Evolutionary conservation across 2,113 vertebrate species (phyloP), one percentile per base, ranked within the genome.

Genomic region (Menidia beryllina): DNA sequence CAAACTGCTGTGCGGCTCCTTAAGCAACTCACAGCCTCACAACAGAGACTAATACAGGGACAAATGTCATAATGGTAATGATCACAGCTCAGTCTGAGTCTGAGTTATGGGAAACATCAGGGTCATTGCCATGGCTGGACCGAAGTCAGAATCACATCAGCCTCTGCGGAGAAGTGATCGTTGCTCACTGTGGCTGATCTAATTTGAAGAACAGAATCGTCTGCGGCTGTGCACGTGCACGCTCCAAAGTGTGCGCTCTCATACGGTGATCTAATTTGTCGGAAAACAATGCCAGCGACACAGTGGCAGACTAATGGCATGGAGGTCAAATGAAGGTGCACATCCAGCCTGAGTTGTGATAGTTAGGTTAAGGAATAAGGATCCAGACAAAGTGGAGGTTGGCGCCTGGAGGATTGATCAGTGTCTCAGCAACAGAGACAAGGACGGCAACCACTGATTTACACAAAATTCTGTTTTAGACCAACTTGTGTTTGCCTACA

Each of bases 391-490:
- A 54, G 75, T 12, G 1, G 38, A 72, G 55, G 30, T 55, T 87
- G 91, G 87, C 83, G 83, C 88, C 88, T 59, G 55, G 13, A 68
- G 38, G 77, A 91, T 86, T 87, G 88, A 91, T 88, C 83, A 60
- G 39, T 21, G 71, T 88, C 72, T 86, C 57, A 19, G 27, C 68
- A 38, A 41, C 73, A 67, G 39, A 51, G 65, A 63, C 77, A 90
- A 77, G 77, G 81, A 81, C 69, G 73, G 67, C 49, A 49, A 52
- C 43, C n/a, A 21, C 3, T 45, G 49, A 26, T 36, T 61, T 39
- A 59, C 20, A 57, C 58, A 21, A 4, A 53, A 61, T 15, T 45
- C 45, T 9, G 17, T 50, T 39, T 64, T 45, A 38, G n/a, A 63
- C 21, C 2, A 55, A 59, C 38, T 43, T 43, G 25, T 20, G 17